Evolutionary conservation across 2,888 invertebrate species (phyloP), one percentile per base, ranked within the genome.

Genomic region (Zootermopsis nevadensis): DNA sequence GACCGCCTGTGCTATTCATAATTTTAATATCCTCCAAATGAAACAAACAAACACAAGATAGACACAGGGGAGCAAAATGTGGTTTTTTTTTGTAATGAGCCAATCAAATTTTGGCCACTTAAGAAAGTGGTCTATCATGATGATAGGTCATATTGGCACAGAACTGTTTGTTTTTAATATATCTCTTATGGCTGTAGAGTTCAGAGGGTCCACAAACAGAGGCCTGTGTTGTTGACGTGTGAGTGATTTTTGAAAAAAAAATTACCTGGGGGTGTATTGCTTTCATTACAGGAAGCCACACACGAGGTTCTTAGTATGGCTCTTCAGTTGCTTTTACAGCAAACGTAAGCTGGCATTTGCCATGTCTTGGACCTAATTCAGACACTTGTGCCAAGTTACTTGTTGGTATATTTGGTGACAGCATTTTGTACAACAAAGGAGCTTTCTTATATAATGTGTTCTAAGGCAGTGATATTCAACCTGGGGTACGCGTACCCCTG

Each of bases 121-220:
- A n/a, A 66, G 12, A 27, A 38, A 27, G 66, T 79, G 79, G 66
- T 79, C 66, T 66, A 53, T 79, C 60, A 79, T 66, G 79, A 79
- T 60, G 60, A 66, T 79, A 66, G n/a, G 79, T 79, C 79, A 79
- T 66, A 35, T 79, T 79, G 79, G 79, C 66, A 38, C 42, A 66
- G 66, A 79, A 27, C 60, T 35, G 24, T 60, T 66, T 60, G 66
- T 79, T 79, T 79, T 55, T 55, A 79, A 79, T 79, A 79, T 66
- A 60, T 60, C 38, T 79, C 33, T 33, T 35, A 48, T 79, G 66
- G 66, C 79, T 79, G 22, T 66, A 79, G 66, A 60, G 15, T 66
- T 79, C 60, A 79, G 66, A 79, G 79, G 79, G 79, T 79, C 79
- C 66, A 79, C 48, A 48, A 38, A 74, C 3, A 8, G 72, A 72